phyloP scores from a whole-genome alignment of 1,140 invertebrate species.

The Dysdera silvatica region DNA sequence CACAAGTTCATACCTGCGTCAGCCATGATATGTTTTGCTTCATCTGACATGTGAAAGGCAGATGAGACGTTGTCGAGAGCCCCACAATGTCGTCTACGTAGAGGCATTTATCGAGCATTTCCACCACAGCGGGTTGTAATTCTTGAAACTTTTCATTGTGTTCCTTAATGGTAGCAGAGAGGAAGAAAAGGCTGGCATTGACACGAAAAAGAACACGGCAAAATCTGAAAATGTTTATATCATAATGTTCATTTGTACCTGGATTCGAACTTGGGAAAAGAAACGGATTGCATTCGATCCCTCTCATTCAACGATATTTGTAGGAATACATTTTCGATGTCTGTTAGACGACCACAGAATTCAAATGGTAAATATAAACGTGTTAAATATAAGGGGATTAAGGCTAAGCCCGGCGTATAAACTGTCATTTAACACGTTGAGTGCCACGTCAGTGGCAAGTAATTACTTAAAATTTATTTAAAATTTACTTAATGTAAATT shows the following conservation, averaged over 20 bases:
- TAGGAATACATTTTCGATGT: conserved; percentile 29
- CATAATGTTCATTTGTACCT: not conserved
- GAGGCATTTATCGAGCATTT: not conserved
- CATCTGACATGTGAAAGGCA: not conserved
- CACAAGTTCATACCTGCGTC: not conserved
- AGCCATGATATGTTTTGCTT: not conserved
- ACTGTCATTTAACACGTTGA: no score
- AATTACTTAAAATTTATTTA: no score
- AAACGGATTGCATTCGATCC: conserved; percentile 1
- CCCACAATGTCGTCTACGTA: not conserved
- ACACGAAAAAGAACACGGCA: no score
- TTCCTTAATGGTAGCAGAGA: no score
- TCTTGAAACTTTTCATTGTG: no score
- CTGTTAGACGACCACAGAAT: not conserved
- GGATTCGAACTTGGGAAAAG: not conserved
- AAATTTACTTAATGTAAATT: no score
- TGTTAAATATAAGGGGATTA: no score
- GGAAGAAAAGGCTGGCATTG: no score
- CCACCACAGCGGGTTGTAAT: no score
- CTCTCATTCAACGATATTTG: not conserved
- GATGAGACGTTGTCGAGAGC: not conserved
- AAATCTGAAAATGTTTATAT: no score
- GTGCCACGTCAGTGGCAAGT: no score
- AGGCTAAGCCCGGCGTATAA: no score
- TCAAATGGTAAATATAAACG: conserved; percentile 16